Conservation (phyloP, 2,113 vertebrate genomes). For the Labeo rohita region DNA sequence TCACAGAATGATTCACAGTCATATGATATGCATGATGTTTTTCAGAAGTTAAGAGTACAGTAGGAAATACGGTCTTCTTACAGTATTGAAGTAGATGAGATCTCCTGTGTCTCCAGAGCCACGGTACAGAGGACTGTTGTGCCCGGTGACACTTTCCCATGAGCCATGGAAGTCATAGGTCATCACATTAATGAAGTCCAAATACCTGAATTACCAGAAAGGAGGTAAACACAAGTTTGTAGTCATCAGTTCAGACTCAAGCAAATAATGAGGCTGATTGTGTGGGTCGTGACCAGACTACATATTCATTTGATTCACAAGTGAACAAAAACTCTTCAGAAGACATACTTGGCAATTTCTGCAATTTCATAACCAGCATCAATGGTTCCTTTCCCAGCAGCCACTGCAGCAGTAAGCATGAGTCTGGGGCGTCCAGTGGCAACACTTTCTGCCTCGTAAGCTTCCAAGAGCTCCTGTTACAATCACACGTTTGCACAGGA, state of each 20-base stretch:
- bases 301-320: background rate
- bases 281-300: background rate
- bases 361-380: slow-evolving; percentile 77
- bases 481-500: background rate
- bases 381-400: slow-evolving; percentile 66
- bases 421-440: slow-evolving; percentile 62
- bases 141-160: slow-evolving; percentile 74
- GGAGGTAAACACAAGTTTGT: background rate
- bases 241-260: background rate
- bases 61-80: slow-evolving; percentile 55
- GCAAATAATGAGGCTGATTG: background rate
- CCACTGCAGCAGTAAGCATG: slow-evolving; percentile 77
- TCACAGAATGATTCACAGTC: background rate
- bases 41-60: background rate
- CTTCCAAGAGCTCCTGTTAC: slow-evolving; percentile 72
- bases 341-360: slow-evolving; percentile 72
- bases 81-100: slow-evolving; percentile 62
- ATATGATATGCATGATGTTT: background rate
- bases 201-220: slow-evolving; percentile 59
- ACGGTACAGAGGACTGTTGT: slow-evolving; percentile 75
- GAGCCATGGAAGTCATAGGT: slow-evolving; percentile 79
- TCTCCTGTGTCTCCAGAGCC: slow-evolving; percentile 54
- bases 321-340: background rate
- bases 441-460: slow-evolving; percentile 72
- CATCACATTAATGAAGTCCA: slow-evolving; percentile 80